Evolutionary conservation across 2,113 vertebrate species (phyloP).

Genomic region (Pipra filicauda): DNA sequence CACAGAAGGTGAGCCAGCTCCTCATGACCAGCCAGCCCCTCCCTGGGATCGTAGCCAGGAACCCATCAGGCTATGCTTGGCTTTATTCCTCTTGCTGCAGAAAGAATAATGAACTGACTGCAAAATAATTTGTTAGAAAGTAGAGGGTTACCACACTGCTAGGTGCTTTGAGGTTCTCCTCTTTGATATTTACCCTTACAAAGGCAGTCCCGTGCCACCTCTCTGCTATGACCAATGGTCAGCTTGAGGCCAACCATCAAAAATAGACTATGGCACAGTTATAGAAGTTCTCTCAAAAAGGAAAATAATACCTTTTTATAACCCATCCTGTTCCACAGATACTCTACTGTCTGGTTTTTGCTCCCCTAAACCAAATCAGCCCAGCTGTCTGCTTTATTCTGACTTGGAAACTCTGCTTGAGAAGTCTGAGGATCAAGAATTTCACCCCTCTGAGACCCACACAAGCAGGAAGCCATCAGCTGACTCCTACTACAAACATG

Average conservation of each 20-base stretch:
- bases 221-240: not conserved
- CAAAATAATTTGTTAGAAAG: not conserved
- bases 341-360: not conserved
- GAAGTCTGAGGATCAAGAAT: conserved; percentile 32
- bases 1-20: not conserved
- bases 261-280: rapidly evolving
- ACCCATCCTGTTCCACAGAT: not conserved
- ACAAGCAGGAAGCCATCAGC: conserved; percentile 43
- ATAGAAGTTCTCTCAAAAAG: not conserved
- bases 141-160: not conserved
- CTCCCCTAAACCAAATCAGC: not conserved
- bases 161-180: not conserved
- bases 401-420: not conserved
- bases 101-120: not conserved
- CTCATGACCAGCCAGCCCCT: not conserved
- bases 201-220: not conserved
- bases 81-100: not conserved
- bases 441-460: not conserved
- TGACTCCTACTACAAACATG: conserved; percentile 42
- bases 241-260: not conserved
- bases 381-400: not conserved
- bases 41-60: rapidly evolving
- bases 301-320: not conserved
- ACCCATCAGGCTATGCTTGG: rapidly evolving
- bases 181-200: not conserved